Percentiles rank a stretch among this genome's conserved stretches.
Conservation (phyloP, 1,140 invertebrate species). For the Leptestheria dahalacensis region DNA sequence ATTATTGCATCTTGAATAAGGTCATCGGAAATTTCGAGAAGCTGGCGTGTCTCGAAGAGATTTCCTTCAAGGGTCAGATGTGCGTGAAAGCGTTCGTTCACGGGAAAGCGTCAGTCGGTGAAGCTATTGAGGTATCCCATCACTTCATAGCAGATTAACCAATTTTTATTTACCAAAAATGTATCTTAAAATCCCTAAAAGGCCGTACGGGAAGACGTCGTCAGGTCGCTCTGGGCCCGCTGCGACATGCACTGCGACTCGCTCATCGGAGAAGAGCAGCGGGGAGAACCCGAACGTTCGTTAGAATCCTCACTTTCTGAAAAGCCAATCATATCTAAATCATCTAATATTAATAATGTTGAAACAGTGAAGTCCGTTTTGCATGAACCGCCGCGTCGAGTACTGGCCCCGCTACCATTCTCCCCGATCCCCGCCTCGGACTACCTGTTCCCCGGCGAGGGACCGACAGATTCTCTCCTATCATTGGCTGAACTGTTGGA, state of each 20-base stretch:
- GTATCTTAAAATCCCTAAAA: no score
- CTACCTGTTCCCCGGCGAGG: conserved; percentile 71
- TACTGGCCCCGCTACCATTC: conserved; percentile 47
- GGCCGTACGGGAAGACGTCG: conserved; percentile 57
- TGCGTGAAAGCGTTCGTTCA: conserved; percentile 52
- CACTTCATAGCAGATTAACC: background rate
- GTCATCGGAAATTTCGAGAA: no score
- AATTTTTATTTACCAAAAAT: background rate
- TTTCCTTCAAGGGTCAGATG: conserved; percentile 45
- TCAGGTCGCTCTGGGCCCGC: conserved; percentile 55
- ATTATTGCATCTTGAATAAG: no score
- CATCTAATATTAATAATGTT: no score
- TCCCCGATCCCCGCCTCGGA: conserved; percentile 55
- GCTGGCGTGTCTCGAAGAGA: conserved; percentile 28
- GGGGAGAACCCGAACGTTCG: conserved; percentile 30
- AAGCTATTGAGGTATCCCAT: conserved; percentile 36
- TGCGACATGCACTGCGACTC: conserved; percentile 75
- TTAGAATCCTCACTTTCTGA: no score
- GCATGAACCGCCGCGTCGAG: conserved; percentile 61
- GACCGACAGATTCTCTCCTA: conserved; percentile 49
- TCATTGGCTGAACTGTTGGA: conserved; percentile 57
- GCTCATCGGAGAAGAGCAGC: conserved; percentile 57
- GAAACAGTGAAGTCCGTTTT: conserved; percentile 9
- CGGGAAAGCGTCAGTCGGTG: conserved; percentile 47
- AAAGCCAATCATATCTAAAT: no score